Percentiles rank a stretch among this genome's conserved stretches.
Evolutionary conservation across 2,888 invertebrate species (phyloP).

Genomic region (Hypomecis punctinalis): DNA sequence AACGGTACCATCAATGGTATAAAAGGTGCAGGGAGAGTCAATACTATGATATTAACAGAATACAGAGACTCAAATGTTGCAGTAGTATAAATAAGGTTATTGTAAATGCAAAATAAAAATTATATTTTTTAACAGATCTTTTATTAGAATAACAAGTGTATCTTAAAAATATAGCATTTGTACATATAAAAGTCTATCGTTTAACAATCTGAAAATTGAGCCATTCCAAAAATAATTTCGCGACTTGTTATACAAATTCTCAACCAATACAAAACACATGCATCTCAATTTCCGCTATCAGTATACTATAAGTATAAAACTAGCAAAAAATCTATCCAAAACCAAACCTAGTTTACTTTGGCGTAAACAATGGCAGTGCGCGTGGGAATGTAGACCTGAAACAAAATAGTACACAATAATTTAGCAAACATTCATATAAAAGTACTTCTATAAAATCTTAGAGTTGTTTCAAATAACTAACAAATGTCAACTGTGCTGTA

Average conservation of each 20-base stretch:
- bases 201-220: constrained; percentile 39
- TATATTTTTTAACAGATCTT: constrained; percentile 50
- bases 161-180: constrained; percentile 46
- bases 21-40: no score
- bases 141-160: constrained; percentile 52
- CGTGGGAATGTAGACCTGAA: constrained; percentile 90
- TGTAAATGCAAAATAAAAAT: constrained; percentile 35
- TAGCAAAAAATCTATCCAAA: constrained; percentile 16
- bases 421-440: background rate
- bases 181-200: constrained; percentile 45
- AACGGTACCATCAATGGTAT: no score
- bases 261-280: constrained; percentile 32
- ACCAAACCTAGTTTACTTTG: constrained; percentile 41
- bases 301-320: constrained; percentile 28
- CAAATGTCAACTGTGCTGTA: no score
- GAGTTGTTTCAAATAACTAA: no score
- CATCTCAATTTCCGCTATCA: constrained; percentile 35
- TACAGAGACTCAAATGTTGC: no score
- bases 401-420: constrained; percentile 50
- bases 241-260: constrained; percentile 36
- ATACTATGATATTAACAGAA: no score
- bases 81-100: background rate
- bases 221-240: constrained; percentile 36
- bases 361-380: constrained; percentile 89
- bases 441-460: background rate